Conservation (phyloP, 2,888 invertebrate genomes). For the Drosophila aldrichi region DNA sequence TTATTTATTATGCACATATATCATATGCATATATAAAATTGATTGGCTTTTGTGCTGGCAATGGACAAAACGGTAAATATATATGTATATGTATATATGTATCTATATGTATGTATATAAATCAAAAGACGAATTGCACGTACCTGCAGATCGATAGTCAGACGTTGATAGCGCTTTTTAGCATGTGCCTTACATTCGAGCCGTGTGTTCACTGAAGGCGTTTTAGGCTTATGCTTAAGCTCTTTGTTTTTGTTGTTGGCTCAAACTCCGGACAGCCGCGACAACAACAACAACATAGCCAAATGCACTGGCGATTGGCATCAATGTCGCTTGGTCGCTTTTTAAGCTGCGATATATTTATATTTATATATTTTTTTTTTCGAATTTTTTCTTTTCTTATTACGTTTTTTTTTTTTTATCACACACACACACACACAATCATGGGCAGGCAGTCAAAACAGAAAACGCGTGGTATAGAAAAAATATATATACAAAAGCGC, state of each 20-base stretch:
- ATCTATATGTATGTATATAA: constrained; percentile 46
- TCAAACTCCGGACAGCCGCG: constrained; percentile 27
- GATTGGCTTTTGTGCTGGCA: constrained; percentile 39
- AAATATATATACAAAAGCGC: constrained; percentile 35
- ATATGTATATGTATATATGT: constrained; percentile 13
- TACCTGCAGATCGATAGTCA: constrained; percentile 63
- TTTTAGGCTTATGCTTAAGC: constrained; percentile 51
- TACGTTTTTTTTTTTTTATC: constrained; percentile 7
- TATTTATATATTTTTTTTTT: constrained; percentile 22
- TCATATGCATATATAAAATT: constrained; percentile 25
- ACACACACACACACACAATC: constrained; percentile 30
- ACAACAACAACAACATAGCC: constrained; percentile 41
- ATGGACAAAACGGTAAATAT: constrained; percentile 39
- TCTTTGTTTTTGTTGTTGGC: constrained; percentile 36
- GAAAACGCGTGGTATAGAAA: constrained; percentile 68
- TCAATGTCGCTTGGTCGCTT: constrained; percentile 80
- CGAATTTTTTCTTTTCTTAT: constrained; percentile 32
- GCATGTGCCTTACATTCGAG: constrained; percentile 51
- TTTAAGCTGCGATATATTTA: constrained; percentile 47
- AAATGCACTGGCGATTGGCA: constrained; percentile 73
- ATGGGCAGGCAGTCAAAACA: constrained; percentile 50
- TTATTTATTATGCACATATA: constrained; percentile 35
- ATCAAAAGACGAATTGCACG: constrained; percentile 74
- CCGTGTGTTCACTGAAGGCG: constrained; percentile 71
- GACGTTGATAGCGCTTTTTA: constrained; percentile 68